phyloP scores from a whole-genome alignment of 2,113 vertebrate species.

The Capreolus pygargus region DNA sequence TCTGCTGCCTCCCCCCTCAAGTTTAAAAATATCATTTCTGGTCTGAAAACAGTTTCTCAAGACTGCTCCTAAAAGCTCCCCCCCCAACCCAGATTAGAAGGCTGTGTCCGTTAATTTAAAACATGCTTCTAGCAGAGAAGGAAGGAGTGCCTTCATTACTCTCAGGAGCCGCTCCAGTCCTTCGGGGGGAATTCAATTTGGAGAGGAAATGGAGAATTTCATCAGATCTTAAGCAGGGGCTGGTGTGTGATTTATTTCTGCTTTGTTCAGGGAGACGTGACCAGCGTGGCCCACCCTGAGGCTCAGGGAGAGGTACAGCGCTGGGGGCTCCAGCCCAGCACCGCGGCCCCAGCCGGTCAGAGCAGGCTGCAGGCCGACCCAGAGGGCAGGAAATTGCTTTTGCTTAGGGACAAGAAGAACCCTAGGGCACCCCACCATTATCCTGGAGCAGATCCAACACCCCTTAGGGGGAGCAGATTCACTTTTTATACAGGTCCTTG shows the following conservation, averaged over 20 bases:
- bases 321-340: not conserved
- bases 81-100: conserved; percentile 26
- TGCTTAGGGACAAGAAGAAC: not conserved
- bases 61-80: not conserved
- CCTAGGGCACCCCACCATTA: conserved; percentile 24
- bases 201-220: conserved; percentile 67
- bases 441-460: conserved; percentile 19
- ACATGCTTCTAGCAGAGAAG: conserved; percentile 42
- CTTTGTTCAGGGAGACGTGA: conserved; percentile 40
- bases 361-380: not conserved
- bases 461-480: conserved; percentile 31
- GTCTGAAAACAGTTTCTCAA: conserved; percentile 29
- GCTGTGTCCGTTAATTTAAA: conserved; percentile 25
- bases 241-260: conserved; percentile 66
- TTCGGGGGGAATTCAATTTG: conserved; percentile 65
- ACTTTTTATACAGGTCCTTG: conserved; percentile 45
- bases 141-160: conserved; percentile 43
- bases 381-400: conserved; percentile 31
- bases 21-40: conserved; percentile 28
- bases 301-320: not conserved
- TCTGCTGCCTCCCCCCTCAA: not conserved
- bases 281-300: not conserved
- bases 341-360: not conserved
- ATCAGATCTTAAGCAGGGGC: conserved; percentile 66
- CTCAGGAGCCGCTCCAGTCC: conserved; percentile 28